Evolutionary conservation across 2,113 vertebrate species (phyloP), one percentile per base, ranked within the genome.

Genomic region (Sylvietta virens): DNA sequence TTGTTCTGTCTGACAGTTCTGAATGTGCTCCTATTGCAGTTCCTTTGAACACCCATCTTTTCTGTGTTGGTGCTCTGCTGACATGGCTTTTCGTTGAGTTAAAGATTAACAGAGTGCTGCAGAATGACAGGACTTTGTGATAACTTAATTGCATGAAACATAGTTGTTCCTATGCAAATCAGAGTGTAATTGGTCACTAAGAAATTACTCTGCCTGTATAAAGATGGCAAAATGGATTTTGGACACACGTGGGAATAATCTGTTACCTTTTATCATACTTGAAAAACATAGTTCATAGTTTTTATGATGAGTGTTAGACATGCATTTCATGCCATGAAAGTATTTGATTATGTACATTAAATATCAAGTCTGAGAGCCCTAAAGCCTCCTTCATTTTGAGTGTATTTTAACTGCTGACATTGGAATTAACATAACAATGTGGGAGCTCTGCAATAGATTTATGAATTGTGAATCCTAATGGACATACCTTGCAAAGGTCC

Each of bases 1-100:
- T 97, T 95, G 95, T 97, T 97, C 96, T 90, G 95, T 97, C 97
- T 98, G 97, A 97, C 94, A 96, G 95, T 96, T 81, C 95, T 96
- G 96, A 97, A 96, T 92, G 73, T 94, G 94, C 92, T 96, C 94
- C 80, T 96, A 96, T 87, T 97, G 89, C 95, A 97, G 94, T 87
- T 89, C 95, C 95, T 98, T 97, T 96, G 95, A 78, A 69, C 81
- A 92, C 91, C 67, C 92, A 85, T 96, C 94, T 96, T 94, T 88
- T 96, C 91, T 87, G 94, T 96, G 94, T 87, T 94, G 95, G 93
- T 92, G 84, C 96, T 97, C 96, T 97, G 97, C 97, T 98, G 97
- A 98, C 95, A 91, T 42, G 96, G 97, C 96, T 96, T 94, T 95
- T 97, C 77, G 21, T 57, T 66, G 95, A 94, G 98, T 98, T 98